A percentile compares a stretch with the other conserved stretches of the same genome.
phyloP scores from a whole-genome alignment of 2,113 vertebrate genomes.

The Galemys pyrenaicus region DNA sequence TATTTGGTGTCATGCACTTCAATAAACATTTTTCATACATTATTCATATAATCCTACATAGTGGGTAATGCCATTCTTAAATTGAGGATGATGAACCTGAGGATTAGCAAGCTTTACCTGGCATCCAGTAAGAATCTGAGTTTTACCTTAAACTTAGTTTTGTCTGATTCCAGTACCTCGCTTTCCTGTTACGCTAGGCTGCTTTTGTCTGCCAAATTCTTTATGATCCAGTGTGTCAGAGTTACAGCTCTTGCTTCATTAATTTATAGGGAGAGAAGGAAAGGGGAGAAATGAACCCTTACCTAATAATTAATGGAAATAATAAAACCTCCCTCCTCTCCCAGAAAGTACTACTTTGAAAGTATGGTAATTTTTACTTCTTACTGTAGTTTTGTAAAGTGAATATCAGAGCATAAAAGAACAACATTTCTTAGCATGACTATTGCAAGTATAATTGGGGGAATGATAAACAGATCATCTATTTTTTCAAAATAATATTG shows the following conservation, averaged over 20 bases:
- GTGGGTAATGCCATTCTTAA: neutral
- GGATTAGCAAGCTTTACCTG: neutral
- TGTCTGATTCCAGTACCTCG: neutral
- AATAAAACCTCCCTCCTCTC: neutral
- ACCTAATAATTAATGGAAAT: slow-evolving; percentile 1
- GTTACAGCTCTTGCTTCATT: neutral
- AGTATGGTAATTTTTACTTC: neutral
- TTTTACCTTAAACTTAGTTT: neutral
- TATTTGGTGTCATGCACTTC: neutral
- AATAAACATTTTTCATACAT: neutral
- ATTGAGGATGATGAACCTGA: neutral
- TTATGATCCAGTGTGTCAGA: neutral
- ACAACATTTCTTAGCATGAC: neutral
- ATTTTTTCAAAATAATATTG: neutral
- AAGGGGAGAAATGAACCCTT: neutral
- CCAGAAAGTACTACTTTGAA: neutral
- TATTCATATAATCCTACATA: neutral
- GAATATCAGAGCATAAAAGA: neutral
- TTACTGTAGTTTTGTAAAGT: neutral
- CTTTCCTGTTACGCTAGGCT: neutral
- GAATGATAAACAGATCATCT: neutral
- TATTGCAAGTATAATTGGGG: neutral
- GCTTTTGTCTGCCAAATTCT: neutral
- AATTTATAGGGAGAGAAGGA: neutral
- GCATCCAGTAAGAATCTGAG: neutral